Evolutionary conservation across 2,888 invertebrate species (phyloP), one percentile per base, ranked within the genome.

Genomic region (Drosophila maculinotata): DNA sequence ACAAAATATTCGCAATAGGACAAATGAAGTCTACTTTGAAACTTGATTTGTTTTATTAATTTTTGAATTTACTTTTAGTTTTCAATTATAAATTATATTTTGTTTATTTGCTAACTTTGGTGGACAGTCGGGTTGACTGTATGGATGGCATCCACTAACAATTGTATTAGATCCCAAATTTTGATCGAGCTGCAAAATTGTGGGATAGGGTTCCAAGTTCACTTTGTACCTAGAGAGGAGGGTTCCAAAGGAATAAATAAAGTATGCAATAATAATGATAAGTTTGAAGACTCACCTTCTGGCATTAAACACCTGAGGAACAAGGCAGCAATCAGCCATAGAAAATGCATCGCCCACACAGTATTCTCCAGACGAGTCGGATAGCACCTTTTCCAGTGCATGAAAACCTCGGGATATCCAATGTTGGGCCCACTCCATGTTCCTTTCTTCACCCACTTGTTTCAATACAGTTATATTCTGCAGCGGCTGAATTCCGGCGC

Each of bases 271-370:
- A n/a, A n/a, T 35, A 17, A 8, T 8, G 10, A 15, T 12, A 6
- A 33, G 4, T 10, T 3, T 9, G 10, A 1, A 0, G 9, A 0
- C 5, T 51, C 7, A 71, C 75, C 30, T 39, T 90, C 96, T 93
- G 20, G 98, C 98, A 92, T 98, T 98, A 90, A 96, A 97, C 47
- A 98, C 96, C 92, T 99, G 99, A 33, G 99, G 99, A 35, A 99
- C 96, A 52, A 99, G 93, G 90, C 97, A 98, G 87, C 98, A 96
- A 92, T 99, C 99, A 3, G 99, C 99, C 88, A 99, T 92, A 0
- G 98, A 96, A 51, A 99, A 95, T 72, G 96, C 95, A 92, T 99
- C 97, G 0, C 99, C 99, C 2, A 98, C 96, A 89, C 97, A 97
- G 90, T 96, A 99, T 90, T 96, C 96, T 2, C 97, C 97, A 44